These are phyloP conservation scores for Gadus chalcogrammus DNA, from an alignment of 2,113 vertebrate genomes.

Conservation along the genomic window DNA sequence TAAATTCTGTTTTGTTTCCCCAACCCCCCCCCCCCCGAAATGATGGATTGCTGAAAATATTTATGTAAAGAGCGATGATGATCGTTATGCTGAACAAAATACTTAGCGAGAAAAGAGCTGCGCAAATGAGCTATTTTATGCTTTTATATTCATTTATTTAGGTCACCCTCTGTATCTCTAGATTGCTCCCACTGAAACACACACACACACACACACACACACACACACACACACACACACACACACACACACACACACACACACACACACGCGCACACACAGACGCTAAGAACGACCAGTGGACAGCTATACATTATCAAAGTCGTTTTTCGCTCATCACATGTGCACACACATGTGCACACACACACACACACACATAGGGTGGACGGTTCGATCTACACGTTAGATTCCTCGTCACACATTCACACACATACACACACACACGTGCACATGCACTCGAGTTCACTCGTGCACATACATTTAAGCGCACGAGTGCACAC, in stretches of 20 bases:
- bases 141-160: slow-evolving; percentile 13
- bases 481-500: not conserved
- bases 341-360: too few species aligned
- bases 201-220: slow-evolving; percentile 4
- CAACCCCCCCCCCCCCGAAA: not conserved
- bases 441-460: not conserved
- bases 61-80: slow-evolving; percentile 9
- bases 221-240: not conserved
- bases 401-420: too few species aligned
- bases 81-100: slow-evolving; percentile 23
- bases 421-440: not conserved
- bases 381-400: too few species aligned
- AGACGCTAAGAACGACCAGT: too few species aligned
- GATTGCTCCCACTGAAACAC: slow-evolving; percentile 2
- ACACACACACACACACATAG: too few species aligned
- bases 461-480: slow-evolving; percentile 1
- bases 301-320: too few species aligned
- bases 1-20: too few species aligned
- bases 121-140: not conserved
- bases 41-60: slow-evolving; percentile 42
- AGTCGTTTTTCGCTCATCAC: too few species aligned
- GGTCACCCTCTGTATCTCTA: slow-evolving; percentile 21
- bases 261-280: not conserved
- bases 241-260: too few species aligned
- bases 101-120: not conserved